A percentile compares a stretch with the other conserved stretches of the same genome.
Evolutionary conservation across 2,888 invertebrate genomes (phyloP).

Genomic region (Thymelicus acteon): DNA sequence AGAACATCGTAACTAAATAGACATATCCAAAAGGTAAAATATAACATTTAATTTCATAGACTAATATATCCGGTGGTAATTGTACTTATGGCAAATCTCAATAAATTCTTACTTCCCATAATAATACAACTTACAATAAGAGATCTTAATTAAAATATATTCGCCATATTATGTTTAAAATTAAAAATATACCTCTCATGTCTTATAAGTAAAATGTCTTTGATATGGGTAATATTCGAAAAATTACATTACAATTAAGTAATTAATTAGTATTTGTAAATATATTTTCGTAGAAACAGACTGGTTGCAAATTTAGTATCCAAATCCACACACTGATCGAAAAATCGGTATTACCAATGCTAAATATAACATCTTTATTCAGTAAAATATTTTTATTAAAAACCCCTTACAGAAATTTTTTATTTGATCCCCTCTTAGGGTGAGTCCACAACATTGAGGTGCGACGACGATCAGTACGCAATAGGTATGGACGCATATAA

Average conservation of each 20-base stretch:
- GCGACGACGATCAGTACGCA: no score
- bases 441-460: no score
- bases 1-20: conserved; percentile 1
- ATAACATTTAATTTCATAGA: conserved; percentile 18
- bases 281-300: not conserved
- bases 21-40: conserved; percentile 1
- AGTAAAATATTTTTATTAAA: not conserved
- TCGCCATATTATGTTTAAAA: not conserved
- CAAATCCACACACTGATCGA: no score
- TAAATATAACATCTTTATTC: no score
- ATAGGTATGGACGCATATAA: no score
- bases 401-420: not conserved
- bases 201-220: conserved; percentile 4
- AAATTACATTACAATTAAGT: not conserved
- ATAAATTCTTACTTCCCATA: conserved; percentile 18
- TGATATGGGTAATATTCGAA: conserved; percentile 8
- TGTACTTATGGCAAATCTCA: conserved; percentile 30
- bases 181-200: not conserved
- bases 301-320: not conserved
- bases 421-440: not conserved
- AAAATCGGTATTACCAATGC: no score
- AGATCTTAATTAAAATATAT: conserved; percentile 4
- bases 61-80: conserved; percentile 26
- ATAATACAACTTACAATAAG: conserved; percentile 3
- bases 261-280: not conserved